Base-by-base conservation (phyloP, 2,797 vertebrate species). In the Rachycentron canadum region DNA sequence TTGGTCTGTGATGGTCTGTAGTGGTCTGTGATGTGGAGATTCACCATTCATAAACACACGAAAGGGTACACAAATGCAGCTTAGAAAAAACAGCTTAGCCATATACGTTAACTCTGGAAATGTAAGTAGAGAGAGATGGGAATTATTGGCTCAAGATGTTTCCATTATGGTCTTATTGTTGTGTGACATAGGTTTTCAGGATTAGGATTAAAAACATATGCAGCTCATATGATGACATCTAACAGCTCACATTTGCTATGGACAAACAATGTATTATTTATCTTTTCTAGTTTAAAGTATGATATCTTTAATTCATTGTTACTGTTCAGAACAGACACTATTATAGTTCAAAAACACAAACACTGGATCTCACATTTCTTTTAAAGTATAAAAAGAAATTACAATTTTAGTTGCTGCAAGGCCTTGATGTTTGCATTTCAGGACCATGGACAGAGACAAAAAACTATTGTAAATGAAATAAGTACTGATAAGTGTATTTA, bases 131-230 rank as follows among this genome's bases (percentile, higher is more conserved):
- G 47, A 43, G 12, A 66, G 34, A 83, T 25, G 7, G 53, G 62
- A 64, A 40, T 82, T 69, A 84, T 76, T 77, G 78, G 65, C 60
- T 40, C 28, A 66, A 79, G 80, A 81, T 85, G 83, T 82, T 85
- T 79, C 68, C 79, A 81, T 76, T 84, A 76, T 72, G 23, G 19
- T 58, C 3, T 85, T 72, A 84, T 73, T 85, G 52, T 74, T 83
- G 25, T 77, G 71, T 82, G 73, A 63, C 81, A 80, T 67, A 59
- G 21, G 56, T 68, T 83, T 73, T 47, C 10, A 36, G 68, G 73
- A 87, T 82, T 83, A 84, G 49, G 75, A 81, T 86, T 78, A 71
- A 78, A 76, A 60, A 63, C 30, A 45, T 50, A 73, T 60, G 66
- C 52, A 74, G 53, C 32, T 73, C 64, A 69, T 75, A 1, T 65